Base-by-base conservation (phyloP, 1,140 invertebrate genomes). In the Callitettix versicolor region DNA sequence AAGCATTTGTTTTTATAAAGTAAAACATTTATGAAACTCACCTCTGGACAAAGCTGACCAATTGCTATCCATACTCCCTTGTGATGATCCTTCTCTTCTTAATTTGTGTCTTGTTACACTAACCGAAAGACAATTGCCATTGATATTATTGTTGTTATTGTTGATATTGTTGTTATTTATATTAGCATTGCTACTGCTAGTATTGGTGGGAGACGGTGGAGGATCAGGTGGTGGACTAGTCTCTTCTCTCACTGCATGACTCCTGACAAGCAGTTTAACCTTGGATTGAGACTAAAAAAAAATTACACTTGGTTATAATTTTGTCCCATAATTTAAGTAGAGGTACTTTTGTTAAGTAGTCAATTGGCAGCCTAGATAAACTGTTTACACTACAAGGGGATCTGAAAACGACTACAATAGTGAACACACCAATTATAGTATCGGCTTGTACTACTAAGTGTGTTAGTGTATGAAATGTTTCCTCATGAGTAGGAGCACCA, bases 241-340 rank as follows among this genome's bases (percentile, higher is more conserved):
- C 57, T 88, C 84, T 71, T 92, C 90, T 65, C 86, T 79, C 73
- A 93, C 86, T 56, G 90, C 90, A 76, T 91, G 86, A 64, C 88
- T 91, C 65, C 90, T 79, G 21, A 89, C 86, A 60, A 92, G 73
- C 66, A 89, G 77, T 74, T 91, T 91, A 53, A 84, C 77, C 75
- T 88, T 88, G 79, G 79, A 65, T 79, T 86, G 60, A 21, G 59
- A 64, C 62, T 66, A 47, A 15, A 58, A 58, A 22, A 54, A 49
- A 58, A 17, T 12, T 24, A 21, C 4, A 22, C 14, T 38, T 41
- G 21, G 11, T 50, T 56, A 42, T 55, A 52, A 20, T 24, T 15
- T 61, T 63, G 33, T 62, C 62, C 60, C 58, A 62, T 33, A 40
- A 24, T 60, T 63, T 64, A 62, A 65, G 49, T 56, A 66, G 61